Evolutionary conservation across 2,113 vertebrate genomes (phyloP), one percentile per base, ranked within the genome.

Genomic region (Lucifuga dentata): DNA sequence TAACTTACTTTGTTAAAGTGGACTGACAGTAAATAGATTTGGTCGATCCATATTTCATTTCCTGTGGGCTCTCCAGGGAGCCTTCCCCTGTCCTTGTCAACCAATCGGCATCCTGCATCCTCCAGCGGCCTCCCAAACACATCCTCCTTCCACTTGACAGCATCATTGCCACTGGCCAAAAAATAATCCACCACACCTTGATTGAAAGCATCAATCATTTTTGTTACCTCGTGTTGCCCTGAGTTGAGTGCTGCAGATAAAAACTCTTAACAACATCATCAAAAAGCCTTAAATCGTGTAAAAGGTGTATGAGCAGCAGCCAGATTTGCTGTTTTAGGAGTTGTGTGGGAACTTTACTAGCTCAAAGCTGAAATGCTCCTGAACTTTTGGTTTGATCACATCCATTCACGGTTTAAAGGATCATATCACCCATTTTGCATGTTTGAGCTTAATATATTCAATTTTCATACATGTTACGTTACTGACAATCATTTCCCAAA

Each of bases 11-110:
- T 74, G 70, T 68, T 68, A 73, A 81, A 58, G 67, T 76, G 56
- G 53, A 52, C 73, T 78, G 83, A 75, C 83, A 73, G 76, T 48
- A 72, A 89, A 86, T 80, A 86, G 85, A 88, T 85, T 79, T 72
- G 55, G 35, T 68, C 59, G 16, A 76, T 86, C 81, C 58, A 63
- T 79, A 68, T 85, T 91, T 86, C 59, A 87, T 87, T 84, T 88
- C 78, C 73, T 61, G 73, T 62, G 39, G 1, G 2, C 46, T 84
- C 80, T 66, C 46, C 32, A 7, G 73, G 78, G 82, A 73, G 46
- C 59, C 55, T 24, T 67, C 67, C 20, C 33, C 43, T 40, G 62
- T 59, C 73, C 68, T 84, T 85, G 78, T 85, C 68, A 55, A 48
- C 40, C 58, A 39, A 63, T 55, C 58, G 58, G 59, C 36, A 36